Base-by-base conservation (phyloP, 64 coral and sea anemone genomes). In the Pocillopora verrucosa region DNA sequence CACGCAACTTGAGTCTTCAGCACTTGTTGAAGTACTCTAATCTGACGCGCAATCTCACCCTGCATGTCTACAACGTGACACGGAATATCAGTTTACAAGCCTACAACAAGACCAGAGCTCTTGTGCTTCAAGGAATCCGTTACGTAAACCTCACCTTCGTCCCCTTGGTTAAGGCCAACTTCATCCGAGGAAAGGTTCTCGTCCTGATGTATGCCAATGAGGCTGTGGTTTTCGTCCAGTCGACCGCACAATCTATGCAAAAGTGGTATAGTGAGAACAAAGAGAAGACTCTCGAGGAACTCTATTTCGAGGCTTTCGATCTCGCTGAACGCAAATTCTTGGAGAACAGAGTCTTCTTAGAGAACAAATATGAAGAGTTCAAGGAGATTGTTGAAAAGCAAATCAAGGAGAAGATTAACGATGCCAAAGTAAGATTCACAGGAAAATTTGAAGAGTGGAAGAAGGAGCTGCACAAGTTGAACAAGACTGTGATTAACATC, bases 241-340 rank as follows among this genome's bases (percentile, higher is more conserved):
- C 24, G n/a, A 73, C 65, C 70, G 67, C 93, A 1, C 56, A 91
- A 13, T 83, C 76, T 26, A 45, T 90, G 4, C 93, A 96, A 77
- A 64, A 82, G 58, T 96, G 95, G 95, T 96, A 96, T 65, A 37
- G 41, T 11, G 88, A 84, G 45, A 96, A 96, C 91, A 96, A 96
- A 58, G 95, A 96, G 57, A 96, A 91, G 91, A 93, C 95, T 10
- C 17, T 96, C 7, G 95, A 96, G n/a, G 88, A 96, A 56, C 61
- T 96, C 34, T 93, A 93, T 24, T 57, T 72, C 36, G 95, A 96
- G 87, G 88, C 88, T 1, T 93, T 88, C 56, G 78, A 75, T 69
- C 36, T 90, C 65, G 83, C 81, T 25, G 89, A 93, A 59, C 38
- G 67, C 11, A 87, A 81, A n/a, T 59, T 81, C 20, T 45, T 78